Percentiles rank a stretch among this genome's conserved stretches.
Conservation (phyloP, 2,888 invertebrate genomes). For the Drosophila neonasuta region DNA sequence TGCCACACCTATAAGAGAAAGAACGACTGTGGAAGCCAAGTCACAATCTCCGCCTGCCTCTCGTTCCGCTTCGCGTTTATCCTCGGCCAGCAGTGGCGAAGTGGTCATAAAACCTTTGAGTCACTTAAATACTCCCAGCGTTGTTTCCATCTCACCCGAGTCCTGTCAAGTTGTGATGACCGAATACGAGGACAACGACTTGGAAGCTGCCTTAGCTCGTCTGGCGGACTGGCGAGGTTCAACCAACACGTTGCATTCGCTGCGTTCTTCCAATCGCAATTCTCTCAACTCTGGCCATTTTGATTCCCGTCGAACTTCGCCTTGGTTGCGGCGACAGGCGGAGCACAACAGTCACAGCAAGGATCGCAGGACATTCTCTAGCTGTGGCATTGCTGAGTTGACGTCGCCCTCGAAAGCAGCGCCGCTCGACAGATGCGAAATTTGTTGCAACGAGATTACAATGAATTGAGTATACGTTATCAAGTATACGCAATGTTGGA, state of each 20-base stretch:
- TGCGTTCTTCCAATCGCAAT: slow-evolving; percentile 44
- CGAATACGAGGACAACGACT: slow-evolving; percentile 51
- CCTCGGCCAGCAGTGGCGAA: slow-evolving; percentile 59
- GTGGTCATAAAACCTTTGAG: slow-evolving; percentile 63
- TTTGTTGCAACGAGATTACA: slow-evolving; percentile 75
- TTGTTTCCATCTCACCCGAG: slow-evolving; percentile 52
- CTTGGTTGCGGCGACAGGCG: slow-evolving; percentile 57
- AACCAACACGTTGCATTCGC: slow-evolving; percentile 44
- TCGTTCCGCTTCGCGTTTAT: slow-evolving; percentile 45
- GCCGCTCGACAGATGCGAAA: slow-evolving; percentile 72
- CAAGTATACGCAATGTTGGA: background rate
- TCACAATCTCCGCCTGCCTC: slow-evolving; percentile 43
- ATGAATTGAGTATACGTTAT: slow-evolving; percentile 49
- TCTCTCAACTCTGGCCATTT: slow-evolving; percentile 56
- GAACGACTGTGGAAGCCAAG: background rate
- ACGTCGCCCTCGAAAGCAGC: slow-evolving; percentile 17
- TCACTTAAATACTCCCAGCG: slow-evolving; percentile 60
- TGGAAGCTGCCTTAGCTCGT: slow-evolving; percentile 55
- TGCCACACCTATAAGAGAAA: slow-evolving; percentile 4
- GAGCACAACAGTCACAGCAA: slow-evolving; percentile 32
- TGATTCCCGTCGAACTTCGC: slow-evolving; percentile 66
- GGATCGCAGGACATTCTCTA: slow-evolving; percentile 39
- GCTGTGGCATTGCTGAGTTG: slow-evolving; percentile 31
- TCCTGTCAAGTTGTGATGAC: slow-evolving; percentile 48
- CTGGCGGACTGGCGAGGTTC: slow-evolving; percentile 50